Evolutionary conservation across 2,888 invertebrate species (phyloP).

Genomic region (Epinotia bilunana): DNA sequence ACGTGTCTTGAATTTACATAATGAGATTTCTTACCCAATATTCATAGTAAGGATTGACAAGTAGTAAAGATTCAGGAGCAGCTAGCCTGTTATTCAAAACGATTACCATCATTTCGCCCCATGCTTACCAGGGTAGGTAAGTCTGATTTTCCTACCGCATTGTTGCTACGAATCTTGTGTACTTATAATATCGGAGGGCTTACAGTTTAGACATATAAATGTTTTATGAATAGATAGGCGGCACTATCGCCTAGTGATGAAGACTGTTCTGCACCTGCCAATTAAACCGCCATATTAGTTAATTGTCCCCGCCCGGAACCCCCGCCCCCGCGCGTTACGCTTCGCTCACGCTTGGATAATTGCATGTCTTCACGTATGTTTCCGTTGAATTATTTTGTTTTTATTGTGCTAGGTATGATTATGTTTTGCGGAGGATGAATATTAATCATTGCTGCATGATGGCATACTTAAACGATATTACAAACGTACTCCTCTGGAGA

Average conservation of each 20-base stretch:
- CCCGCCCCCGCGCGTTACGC: slow-evolving; percentile 54
- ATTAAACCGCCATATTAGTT: slow-evolving; percentile 76
- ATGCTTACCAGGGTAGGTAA: too few relatives aligned
- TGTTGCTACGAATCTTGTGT: not conserved
- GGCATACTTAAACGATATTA: not conserved
- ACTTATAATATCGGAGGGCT: not conserved
- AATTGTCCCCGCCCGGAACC: slow-evolving; percentile 59
- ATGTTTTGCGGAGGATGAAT: slow-evolving; percentile 7
- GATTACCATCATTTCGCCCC: too few relatives aligned
- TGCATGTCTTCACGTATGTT: slow-evolving; percentile 50
- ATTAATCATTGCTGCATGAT: slow-evolving; percentile 4
- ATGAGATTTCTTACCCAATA: too few relatives aligned
- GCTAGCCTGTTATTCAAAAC: too few relatives aligned
- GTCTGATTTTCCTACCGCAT: not conserved
- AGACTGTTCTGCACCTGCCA: slow-evolving; percentile 58
- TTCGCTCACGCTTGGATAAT: slow-evolving; percentile 55
- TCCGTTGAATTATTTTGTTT: slow-evolving; percentile 51
- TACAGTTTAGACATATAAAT: not conserved
- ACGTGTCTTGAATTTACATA: too few relatives aligned
- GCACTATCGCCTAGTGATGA: slow-evolving; percentile 47
- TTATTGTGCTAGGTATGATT: slow-evolving; percentile 33
- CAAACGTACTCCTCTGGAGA: not conserved
- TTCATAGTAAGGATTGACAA: too few relatives aligned
- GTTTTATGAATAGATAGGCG: slow-evolving; percentile 6
- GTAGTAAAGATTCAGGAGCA: too few relatives aligned